A percentile compares a stretch with the other conserved stretches of the same genome.
Evolutionary conservation across 2,113 vertebrate species (phyloP).

Genomic region (Brevimyrus niger): DNA sequence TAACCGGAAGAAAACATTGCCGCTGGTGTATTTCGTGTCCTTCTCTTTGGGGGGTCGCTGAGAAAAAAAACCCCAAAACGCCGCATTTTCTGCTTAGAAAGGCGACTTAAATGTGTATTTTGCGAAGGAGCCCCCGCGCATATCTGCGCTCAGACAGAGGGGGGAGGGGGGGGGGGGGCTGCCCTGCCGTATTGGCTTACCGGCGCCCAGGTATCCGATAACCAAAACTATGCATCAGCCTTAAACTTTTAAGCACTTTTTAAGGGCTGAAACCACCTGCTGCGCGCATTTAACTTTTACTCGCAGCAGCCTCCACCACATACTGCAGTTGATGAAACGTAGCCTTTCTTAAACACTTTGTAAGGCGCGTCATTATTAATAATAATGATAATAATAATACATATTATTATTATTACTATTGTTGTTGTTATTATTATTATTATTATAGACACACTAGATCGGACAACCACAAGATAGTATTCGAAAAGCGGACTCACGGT

Average conservation of each 20-base stretch:
- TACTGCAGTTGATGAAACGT: not conserved
- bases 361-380: not conserved
- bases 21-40: not conserved
- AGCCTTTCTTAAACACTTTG: not conserved
- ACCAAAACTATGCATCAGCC: not conserved
- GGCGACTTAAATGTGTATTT: not conserved
- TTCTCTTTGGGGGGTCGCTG: not conserved
- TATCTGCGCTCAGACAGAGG: not conserved
- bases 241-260: not conserved
- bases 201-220: not conserved
- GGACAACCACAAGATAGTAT: not conserved
- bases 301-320: not conserved
- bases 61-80: not conserved
- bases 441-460: not conserved
- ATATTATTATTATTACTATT: not conserved
- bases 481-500: not conserved
- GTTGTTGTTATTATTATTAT: not conserved
- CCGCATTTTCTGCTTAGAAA: not conserved
- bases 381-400: not conserved
- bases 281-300: not conserved
- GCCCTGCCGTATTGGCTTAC: not conserved
- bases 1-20: conserved; percentile 1
- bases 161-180: not conserved
- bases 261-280: not conserved
- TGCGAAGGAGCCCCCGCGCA: not conserved